A percentile compares a stretch with the other conserved stretches of the same genome.
Conservation (phyloP, 64 coral and sea anemone species). For the Montipora capricornis region DNA sequence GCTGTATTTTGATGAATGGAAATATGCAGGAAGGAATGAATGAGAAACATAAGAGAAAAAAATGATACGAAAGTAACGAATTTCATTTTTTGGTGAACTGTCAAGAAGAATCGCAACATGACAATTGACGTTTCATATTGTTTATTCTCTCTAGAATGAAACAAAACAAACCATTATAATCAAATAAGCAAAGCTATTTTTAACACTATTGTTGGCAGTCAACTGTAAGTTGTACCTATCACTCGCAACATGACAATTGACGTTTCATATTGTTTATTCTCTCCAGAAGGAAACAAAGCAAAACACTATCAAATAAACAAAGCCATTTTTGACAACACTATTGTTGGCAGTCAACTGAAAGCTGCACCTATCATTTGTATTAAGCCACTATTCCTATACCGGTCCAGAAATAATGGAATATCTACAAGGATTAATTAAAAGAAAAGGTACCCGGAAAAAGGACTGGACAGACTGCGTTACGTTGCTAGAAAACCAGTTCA, state of each 20-base stretch:
- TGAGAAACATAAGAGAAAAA: too few species aligned
- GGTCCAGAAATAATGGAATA: too few species aligned
- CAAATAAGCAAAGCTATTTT: neutral
- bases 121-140: neutral
- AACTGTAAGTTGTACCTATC: neutral
- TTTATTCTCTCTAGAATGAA: slow-evolving; percentile 10
- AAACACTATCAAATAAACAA: neutral
- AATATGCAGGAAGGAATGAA: too few species aligned
- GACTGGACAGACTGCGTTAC: too few species aligned
- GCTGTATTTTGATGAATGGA: too few species aligned
- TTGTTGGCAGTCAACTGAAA: neutral
- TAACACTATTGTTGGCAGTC: neutral
- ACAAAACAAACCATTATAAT: neutral
- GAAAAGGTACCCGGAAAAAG: too few species aligned
- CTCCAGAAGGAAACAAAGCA: neutral
- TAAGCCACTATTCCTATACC: too few species aligned
- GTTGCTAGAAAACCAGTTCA: too few species aligned
- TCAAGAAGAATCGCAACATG: too few species aligned
- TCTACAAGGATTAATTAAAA: too few species aligned
- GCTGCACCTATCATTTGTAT: too few species aligned
- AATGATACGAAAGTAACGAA: neutral
- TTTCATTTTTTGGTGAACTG: too few species aligned
- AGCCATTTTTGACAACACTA: neutral
- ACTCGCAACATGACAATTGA: neutral
- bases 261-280: slow-evolving; percentile 8